Evolutionary conservation across 2,888 invertebrate species (phyloP).

Genomic region (Campoplex capitator): DNA sequence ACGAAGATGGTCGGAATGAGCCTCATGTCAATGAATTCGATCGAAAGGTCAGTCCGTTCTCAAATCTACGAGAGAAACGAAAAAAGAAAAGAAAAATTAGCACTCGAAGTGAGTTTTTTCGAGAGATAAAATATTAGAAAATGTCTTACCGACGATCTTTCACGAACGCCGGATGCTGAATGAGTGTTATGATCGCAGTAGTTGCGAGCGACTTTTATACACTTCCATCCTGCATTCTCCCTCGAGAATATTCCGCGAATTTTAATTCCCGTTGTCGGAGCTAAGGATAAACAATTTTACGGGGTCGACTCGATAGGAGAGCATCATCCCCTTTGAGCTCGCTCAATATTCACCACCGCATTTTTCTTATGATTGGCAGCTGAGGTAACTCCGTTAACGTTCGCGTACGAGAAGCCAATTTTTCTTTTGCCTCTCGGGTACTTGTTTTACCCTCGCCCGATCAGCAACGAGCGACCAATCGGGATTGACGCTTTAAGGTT

Average conservation of each 20-base stretch:
- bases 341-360: slow-evolving; percentile 75
- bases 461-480: slow-evolving; percentile 37
- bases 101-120: no score
- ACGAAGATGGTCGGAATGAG: slow-evolving; percentile 66
- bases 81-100: neutral
- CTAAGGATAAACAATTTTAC: slow-evolving; percentile 77
- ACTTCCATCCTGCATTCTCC: slow-evolving; percentile 62
- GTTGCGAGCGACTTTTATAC: slow-evolving; percentile 73
- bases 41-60: neutral
- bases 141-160: slow-evolving; percentile 59
- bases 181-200: slow-evolving; percentile 54
- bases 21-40: slow-evolving; percentile 70
- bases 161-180: slow-evolving; percentile 49
- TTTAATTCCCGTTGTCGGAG: slow-evolving; percentile 74
- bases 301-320: slow-evolving; percentile 38
- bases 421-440: slow-evolving; percentile 17
- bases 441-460: slow-evolving; percentile 20
- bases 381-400: slow-evolving; percentile 73
- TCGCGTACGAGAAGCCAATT: slow-evolving; percentile 47
- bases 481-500: slow-evolving; percentile 34
- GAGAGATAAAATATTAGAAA: neutral
- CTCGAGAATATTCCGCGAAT: slow-evolving; percentile 72
- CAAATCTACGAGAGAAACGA: neutral
- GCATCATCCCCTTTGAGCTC: slow-evolving; percentile 52
- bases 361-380: slow-evolving; percentile 75